These are phyloP conservation scores for Melipona quadrifasciata DNA, from an alignment of 1,140 invertebrate genomes.

Conservation along the genomic window DNA sequence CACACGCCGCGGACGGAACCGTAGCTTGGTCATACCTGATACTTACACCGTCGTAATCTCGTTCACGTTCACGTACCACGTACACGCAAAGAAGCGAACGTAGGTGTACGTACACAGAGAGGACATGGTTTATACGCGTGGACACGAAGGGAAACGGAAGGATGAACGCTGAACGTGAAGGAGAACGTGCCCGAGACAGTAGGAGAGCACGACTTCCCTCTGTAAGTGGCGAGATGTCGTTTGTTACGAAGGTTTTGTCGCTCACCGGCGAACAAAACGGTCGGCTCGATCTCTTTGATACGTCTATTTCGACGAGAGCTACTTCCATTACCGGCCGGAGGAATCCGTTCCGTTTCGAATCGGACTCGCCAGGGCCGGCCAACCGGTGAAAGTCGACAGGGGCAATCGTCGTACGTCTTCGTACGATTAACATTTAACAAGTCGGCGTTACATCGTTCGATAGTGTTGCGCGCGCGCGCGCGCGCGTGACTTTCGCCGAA, in stretches of 20 bases:
- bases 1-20: neutral
- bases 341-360: constrained; percentile 2
- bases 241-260: constrained; percentile 46
- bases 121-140: neutral
- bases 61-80: neutral
- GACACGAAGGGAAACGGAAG: constrained; percentile 21
- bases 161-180: constrained; percentile 43
- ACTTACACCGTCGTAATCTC: neutral
- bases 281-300: constrained; percentile 47
- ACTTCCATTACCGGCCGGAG: constrained; percentile 32
- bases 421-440: constrained; percentile 39
- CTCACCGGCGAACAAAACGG: constrained; percentile 40
- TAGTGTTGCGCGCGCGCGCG: neutral
- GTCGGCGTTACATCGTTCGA: neutral
- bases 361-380: neutral
- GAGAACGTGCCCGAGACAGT: constrained; percentile 57
- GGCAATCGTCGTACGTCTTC: too few species aligned
- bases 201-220: constrained; percentile 54
- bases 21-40: constrained; percentile 27
- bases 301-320: constrained; percentile 37
- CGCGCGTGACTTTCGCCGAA: constrained; percentile 24
- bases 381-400: constrained; percentile 26
- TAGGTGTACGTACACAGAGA: neutral
- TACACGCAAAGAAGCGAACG: neutral
- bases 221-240: constrained; percentile 53